Evolutionary conservation across 1,140 invertebrate genomes (phyloP), one percentile per base, ranked within the genome.

Genomic region (Drosophila pruinosa): DNA sequence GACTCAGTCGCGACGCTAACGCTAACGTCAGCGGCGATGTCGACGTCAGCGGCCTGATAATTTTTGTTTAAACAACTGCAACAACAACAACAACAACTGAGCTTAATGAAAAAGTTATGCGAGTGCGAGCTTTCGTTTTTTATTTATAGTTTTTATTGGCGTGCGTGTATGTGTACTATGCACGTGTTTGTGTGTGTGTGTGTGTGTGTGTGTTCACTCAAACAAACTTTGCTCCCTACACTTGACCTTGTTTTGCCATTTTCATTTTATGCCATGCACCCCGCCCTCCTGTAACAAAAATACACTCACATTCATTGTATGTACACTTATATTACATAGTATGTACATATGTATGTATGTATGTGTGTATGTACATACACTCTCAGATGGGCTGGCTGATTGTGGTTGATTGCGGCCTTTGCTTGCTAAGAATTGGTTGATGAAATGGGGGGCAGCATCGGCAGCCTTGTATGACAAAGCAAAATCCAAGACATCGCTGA

Each of bases 201-300:
- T 54, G 4, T 45, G 36, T 77, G 36, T 63, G 61, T 68, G 56
- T 68, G 72, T 73, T 80, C 72, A 76, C 80, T 85, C 69, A 68
- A 86, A 85, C 81, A 85, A 81, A 85, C 82, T 85, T 85, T 85
- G 81, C 81, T 85, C 81, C 81, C 81, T 85, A 85, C 81, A 85
- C 81, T 85, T 85, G 81, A 85, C 81, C 81, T 85, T 85, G 81
- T 85, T 86, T 85, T 86, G 81, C 73, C 81, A 85, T 86, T 85
- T 81, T 82, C 78, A 78, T 82, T 82, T 82, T 82, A 61, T 72
- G 75, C 57, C 81, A 57, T 67, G 45, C 53, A 72, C 19, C 7
- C 24, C 31, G 14, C 36, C 5, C 22, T 15, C 45, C 4, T 8
- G 4, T 38, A 47, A 50, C 26, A 45, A 12, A 62, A 38, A 43